Evolutionary conservation across 1,140 invertebrate genomes (phyloP), one percentile per base, ranked within the genome.

Genomic region (Homarus americanus): DNA sequence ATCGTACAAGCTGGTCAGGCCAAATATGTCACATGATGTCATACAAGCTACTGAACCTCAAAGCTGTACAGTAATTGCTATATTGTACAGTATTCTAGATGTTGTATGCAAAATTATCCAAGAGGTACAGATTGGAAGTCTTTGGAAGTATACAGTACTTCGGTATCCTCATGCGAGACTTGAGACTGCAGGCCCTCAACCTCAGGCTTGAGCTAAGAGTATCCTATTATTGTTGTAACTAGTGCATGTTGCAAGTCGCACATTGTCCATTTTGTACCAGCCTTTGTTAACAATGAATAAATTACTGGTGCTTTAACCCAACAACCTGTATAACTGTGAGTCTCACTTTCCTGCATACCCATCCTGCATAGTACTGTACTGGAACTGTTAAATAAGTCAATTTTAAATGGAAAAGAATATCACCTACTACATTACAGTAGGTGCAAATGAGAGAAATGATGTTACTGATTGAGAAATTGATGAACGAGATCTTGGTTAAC

Each of bases 231-330:
- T 73, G 66, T 85, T 73, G 28, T 34, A 40, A 73, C 34, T 85
- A 85, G 66, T 85, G 82, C 82, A 85, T 85, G 82, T 85, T 85
- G 82, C 82, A 85, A 85, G 82, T 85, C 82, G 82, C 82, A 85
- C 82, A 85, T 85, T 85, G 82, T 85, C 82, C 82, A 85, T 85
- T 85, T 85, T 85, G 82, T 85, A 85, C 82, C 40, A 85, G 82
- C 82, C 82, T 85, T 85, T 85, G 82, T 85, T 85, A 85, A 85
- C 41, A 75, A 73, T 63, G 41, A 85, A 85, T 85, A 85, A 85
- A 85, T 85, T 41, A 85, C 82, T 85, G 82, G 82, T 85, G 82
- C 82, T 85, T 85, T n/a, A 72, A 85, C 82, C 82, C 41, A 85
- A 85, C 40, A 72, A 73, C 36, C 32, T 80, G 78, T 80, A 58